Base-by-base conservation (phyloP, 2,113 vertebrate species). In the Macrotus californicus region DNA sequence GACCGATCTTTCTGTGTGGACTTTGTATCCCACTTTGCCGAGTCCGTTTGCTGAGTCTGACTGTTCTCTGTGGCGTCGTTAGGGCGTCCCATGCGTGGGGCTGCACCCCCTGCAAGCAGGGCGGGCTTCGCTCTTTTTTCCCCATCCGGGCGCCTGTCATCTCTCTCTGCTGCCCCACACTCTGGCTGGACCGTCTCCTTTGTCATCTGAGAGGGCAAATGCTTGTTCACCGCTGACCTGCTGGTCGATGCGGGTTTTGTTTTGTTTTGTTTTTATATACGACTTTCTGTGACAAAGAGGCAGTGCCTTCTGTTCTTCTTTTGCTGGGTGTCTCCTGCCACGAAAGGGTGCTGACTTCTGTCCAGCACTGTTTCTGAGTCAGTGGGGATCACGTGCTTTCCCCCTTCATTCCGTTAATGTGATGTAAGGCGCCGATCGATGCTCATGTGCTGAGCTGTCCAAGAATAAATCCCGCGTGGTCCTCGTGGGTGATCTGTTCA, bases 171-270 rank as follows among this genome's bases (percentile, higher is more conserved):
- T 1, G n/a, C n/a, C 41, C 7, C 1, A 0, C 3, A n/a, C 66
- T 24, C 75, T 3, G 26, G 52, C 52, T 0, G 1, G 41, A 2
- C 0, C 10, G 1, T 13, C 3, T n/a, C n/a, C n/a, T n/a, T n/a
- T n/a, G n/a, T n/a, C 21, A 15, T 16, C 48, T 21, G 0, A 0
- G 13, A 24, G 64, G 41, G 21, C 1, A 11, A 4, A 2, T n/a
- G n/a, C n/a, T n/a, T n/a, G n/a, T 39, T 21, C 3, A 1, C 36
- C 39, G 0, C 2, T 0, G 61, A 7, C 0, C 6, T 0, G 0
- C 3, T 2, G 18, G 0, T 31, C 1, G 7, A 26, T 1, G n/a
- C 3, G 22, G 39, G 31, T n/a, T n/a, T n/a, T n/a, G 46, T 48
- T 48, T 48, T 48, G 6, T 48, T 48, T 26, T 26, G 26, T 7